phyloP scores from a whole-genome alignment of 2,888 invertebrate species.

The Beris morrisii region DNA sequence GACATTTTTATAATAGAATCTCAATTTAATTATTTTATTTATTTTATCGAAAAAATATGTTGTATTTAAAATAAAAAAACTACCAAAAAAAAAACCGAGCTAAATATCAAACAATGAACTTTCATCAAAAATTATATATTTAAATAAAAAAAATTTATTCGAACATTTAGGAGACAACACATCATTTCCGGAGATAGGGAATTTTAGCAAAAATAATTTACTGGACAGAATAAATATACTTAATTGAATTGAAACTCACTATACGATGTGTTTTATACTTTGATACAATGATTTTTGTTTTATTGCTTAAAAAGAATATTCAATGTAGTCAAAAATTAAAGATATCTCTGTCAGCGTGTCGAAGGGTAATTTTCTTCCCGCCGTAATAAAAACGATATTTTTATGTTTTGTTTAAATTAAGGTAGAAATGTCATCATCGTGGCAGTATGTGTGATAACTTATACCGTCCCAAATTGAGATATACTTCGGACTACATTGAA shows the following conservation, averaged over 20 bases:
- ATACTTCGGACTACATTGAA: conserved; percentile 45
- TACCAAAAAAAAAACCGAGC: too few relatives aligned
- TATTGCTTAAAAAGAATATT: neutral
- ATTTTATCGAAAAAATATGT: neutral
- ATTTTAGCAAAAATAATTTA: conserved; percentile 17
- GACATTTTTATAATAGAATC: too few relatives aligned
- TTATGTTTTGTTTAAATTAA: conserved; percentile 39
- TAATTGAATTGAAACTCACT: conserved; percentile 26
- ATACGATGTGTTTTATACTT: conserved; percentile 18
- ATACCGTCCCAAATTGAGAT: conserved; percentile 45
- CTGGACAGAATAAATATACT: conserved; percentile 19
- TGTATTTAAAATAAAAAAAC: conserved; percentile 2
- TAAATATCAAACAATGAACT: conserved; percentile 16
- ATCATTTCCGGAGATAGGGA: conserved; percentile 10
- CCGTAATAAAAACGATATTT: too few relatives aligned
- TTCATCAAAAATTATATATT: conserved; percentile 7
- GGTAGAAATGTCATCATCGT: conserved; percentile 44
- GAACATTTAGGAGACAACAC: conserved; percentile 18
- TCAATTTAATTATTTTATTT: too few relatives aligned
- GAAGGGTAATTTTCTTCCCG: too few relatives aligned
- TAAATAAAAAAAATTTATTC: conserved; percentile 3
- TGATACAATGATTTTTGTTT: neutral
- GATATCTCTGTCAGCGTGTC: too few relatives aligned
- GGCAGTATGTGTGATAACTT: conserved; percentile 43
- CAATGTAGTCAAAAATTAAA: conserved; percentile 6